A percentile compares a stretch with the other conserved stretches of the same genome.
Conservation (phyloP, 2,113 vertebrate species). For the Menura novaehollandiae region DNA sequence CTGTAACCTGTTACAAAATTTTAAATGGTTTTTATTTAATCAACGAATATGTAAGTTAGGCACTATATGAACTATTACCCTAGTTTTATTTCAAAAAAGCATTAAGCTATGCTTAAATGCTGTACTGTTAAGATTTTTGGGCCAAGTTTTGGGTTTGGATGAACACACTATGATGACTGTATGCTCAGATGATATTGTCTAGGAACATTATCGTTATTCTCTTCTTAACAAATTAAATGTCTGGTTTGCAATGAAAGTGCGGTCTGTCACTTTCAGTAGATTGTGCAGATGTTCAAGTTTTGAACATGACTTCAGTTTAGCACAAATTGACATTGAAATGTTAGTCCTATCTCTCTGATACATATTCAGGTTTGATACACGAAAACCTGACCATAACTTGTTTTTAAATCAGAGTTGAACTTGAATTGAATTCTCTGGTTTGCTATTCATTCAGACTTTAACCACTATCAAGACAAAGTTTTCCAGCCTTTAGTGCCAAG, state of each 20-base stretch:
- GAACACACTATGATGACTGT: neutral
- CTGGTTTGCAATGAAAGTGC: neutral
- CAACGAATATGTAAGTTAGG: neutral
- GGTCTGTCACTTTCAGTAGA: neutral
- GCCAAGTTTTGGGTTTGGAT: neutral
- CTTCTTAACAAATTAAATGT: neutral
- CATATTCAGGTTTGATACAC: neutral
- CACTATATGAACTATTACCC: neutral
- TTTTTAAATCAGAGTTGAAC: constrained; percentile 36
- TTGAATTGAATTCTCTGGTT: constrained; percentile 36
- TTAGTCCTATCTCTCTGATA: neutral
- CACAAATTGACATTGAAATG: neutral
- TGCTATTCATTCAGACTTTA: constrained; percentile 34
- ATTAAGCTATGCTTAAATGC: neutral
- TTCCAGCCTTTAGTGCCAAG: constrained; percentile 22
- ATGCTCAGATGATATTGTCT: neutral
- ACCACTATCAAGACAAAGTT: constrained; percentile 23
- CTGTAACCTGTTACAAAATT: neutral
- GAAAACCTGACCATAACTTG: neutral
- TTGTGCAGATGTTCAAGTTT: neutral
- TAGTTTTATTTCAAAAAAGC: neutral
- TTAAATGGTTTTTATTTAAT: neutral
- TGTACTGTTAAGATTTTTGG: neutral
- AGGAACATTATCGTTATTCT: neutral
- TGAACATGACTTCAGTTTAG: neutral